Conservation (phyloP, 2,888 invertebrate genomes). For the Allygus modestus region DNA sequence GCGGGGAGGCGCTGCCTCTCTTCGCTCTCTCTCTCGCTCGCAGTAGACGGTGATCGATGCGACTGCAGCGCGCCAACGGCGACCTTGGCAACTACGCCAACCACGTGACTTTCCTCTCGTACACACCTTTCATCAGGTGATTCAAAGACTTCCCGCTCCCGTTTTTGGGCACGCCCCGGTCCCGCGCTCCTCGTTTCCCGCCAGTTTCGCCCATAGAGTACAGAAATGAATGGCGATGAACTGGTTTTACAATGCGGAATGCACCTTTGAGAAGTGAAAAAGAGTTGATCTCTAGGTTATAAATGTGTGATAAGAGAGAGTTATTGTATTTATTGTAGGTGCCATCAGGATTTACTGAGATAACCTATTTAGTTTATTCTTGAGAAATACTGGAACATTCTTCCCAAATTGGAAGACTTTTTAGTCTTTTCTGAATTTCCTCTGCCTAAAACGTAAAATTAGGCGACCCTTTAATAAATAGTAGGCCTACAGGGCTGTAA, state of each 20-base stretch:
- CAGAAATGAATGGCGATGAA: slow-evolving; percentile 2
- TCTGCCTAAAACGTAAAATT: no score
- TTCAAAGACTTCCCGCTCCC: slow-evolving; percentile 52
- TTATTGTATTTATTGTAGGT: no score
- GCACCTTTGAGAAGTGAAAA: no score
- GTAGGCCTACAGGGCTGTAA: no score
- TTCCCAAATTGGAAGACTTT: no score
- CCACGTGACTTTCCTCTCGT: slow-evolving; percentile 36
- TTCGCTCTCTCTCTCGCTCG: background rate
- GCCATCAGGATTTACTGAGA: no score
- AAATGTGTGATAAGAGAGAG: no score
- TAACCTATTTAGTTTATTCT: no score
- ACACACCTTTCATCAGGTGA: slow-evolving; percentile 45
- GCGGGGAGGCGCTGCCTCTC: slow-evolving; percentile 48
- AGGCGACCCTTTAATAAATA: no score
- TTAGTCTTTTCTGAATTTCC: no score
- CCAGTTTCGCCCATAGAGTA: slow-evolving; percentile 23
- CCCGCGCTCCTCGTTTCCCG: slow-evolving; percentile 17
- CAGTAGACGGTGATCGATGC: slow-evolving; percentile 18
- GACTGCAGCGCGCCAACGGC: slow-evolving; percentile 29
- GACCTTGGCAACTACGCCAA: slow-evolving; percentile 17
- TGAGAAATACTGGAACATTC: no score
- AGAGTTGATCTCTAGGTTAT: no score
- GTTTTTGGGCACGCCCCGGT: background rate
- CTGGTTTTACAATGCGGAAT: background rate